Base-by-base conservation (phyloP, 2,888 invertebrate species). In the Plebejus anna region DNA sequence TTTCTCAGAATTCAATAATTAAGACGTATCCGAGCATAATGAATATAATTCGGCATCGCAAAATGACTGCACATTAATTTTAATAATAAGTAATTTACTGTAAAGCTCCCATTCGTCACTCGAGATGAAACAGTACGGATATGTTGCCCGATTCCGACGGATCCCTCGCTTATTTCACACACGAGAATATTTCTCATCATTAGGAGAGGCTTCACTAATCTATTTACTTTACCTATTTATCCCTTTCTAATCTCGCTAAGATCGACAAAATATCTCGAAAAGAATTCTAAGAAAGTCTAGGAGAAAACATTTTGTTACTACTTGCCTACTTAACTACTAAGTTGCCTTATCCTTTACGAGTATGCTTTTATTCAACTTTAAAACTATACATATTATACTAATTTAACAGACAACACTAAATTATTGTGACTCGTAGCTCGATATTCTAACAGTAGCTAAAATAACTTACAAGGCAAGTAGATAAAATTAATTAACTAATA, bases 1-100 rank as follows among this genome's bases (percentile, higher is more conserved):
- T 13, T 66, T 32, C 66, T 22, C 13, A 66, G 32, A 66, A 66
- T 5, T 13, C 16, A 66, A 66, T 36, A 32, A 66, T 66, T 32
- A 16, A 32, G 32, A 16, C 13, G 1, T 5, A 13, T 5, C 32
- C 22, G 22, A n/a, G 38, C 28, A 3, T 16, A 72, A 72, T 42
- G 11, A 72, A 47, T 22, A 42, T 47, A 28, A 47, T 72, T 42
- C 11, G 28, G 11, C 4, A 28, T 72, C 4, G 13, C 22, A 47
- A 47, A 72, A 47, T 47, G 47, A 47, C 42, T 72, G 4, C 22
- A 47, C 28, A 72, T 72, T 51, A 72, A 72, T 72, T 72, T 72
- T 72, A 72, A 72, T 72, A 42, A 47, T 72, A 72, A 47, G 71
- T 72, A 47, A 72, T 47, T 47, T 72, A 9, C 42, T 11, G 72